Evolutionary conservation across 1,140 invertebrate genomes (phyloP).

Genomic region (Heliconius melpomene): DNA sequence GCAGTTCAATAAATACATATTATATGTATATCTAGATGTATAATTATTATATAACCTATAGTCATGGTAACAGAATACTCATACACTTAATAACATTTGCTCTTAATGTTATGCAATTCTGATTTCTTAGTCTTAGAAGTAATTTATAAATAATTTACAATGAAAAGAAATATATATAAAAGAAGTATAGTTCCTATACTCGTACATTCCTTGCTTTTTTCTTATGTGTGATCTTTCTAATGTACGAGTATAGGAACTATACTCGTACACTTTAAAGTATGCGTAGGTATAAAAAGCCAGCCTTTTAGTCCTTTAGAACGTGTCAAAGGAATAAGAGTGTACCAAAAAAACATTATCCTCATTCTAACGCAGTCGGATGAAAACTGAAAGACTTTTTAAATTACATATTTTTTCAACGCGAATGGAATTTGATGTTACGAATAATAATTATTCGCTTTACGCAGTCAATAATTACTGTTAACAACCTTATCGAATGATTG

Average conservation of each 20-base stretch:
- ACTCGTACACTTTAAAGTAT: too few species aligned
- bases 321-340: too few species aligned
- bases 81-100: background rate
- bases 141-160: background rate
- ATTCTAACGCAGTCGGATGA: too few species aligned
- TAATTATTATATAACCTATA: background rate
- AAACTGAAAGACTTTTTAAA: background rate
- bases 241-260: too few species aligned
- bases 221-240: too few species aligned
- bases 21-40: background rate
- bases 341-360: too few species aligned
- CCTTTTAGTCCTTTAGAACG: too few species aligned
- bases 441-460: conserved; percentile 9
- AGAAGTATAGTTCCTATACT: too few species aligned
- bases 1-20: background rate
- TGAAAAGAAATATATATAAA: too few species aligned
- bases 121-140: background rate
- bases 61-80: background rate
- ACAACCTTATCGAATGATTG: conserved; percentile 8
- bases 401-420: background rate
- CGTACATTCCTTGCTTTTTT: too few species aligned
- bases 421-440: background rate
- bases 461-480: conserved; percentile 1
- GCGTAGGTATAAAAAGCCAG: too few species aligned
- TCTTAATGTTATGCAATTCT: background rate